Evolutionary conservation across 2,797 vertebrate species (phyloP).

Genomic region (Anguilla anguilla): DNA sequence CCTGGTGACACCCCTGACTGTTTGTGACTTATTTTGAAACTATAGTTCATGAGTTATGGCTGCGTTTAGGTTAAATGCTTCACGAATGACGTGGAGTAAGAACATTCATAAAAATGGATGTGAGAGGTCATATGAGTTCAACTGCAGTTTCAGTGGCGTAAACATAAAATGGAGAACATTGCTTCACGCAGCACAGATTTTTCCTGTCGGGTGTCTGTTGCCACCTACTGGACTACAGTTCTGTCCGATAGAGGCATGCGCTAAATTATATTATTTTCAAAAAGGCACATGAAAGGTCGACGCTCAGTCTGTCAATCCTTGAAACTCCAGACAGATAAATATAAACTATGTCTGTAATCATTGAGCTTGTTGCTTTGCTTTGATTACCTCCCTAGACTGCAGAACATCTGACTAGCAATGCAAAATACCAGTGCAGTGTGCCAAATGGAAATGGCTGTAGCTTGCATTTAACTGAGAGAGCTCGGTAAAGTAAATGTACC

Average conservation of each 20-base stretch:
- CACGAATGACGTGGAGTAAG: background rate
- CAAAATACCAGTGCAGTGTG: too few species aligned
- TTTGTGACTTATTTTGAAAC: background rate
- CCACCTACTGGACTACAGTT: background rate
- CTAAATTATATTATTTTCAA: background rate
- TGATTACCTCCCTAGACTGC: background rate
- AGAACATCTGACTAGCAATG: background rate
- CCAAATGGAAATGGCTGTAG: background rate
- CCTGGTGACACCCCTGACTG: background rate
- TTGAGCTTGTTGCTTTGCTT: background rate
- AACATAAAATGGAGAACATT: background rate
- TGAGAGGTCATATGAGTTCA: background rate
- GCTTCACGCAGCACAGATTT: background rate
- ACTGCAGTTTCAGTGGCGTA: background rate
- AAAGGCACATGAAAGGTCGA: background rate
- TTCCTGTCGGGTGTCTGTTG: background rate
- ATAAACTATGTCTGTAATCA: background rate
- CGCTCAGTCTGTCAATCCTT: background rate
- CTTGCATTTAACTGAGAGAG: background rate
- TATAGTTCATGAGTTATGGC: background rate
- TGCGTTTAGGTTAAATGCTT: background rate
- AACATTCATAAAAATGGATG: background rate
- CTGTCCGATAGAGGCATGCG: background rate
- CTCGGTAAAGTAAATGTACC: background rate
- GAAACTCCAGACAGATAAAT: background rate